Evolutionary conservation across 2,113 vertebrate species (phyloP).

Genomic region (Sinocyclocheilus anophthalmus): DNA sequence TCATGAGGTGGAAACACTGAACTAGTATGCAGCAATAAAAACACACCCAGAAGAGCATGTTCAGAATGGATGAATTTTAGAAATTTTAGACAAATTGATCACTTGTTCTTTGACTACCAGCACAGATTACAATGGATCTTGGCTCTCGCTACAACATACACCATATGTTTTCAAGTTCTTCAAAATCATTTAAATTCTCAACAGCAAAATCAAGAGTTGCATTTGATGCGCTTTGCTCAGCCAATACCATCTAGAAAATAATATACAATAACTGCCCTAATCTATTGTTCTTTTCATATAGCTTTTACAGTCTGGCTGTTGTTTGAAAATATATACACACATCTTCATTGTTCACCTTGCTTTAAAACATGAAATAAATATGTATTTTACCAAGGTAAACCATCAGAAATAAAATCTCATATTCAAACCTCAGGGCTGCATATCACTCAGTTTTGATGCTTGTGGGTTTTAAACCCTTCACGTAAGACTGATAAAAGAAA

Average conservation of each 20-base stretch:
- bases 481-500: conserved; percentile 81
- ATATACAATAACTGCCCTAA: background rate
- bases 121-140: background rate
- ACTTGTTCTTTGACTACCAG: background rate
- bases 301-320: background rate
- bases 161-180: background rate
- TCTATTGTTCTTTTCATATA: too few relatives aligned
- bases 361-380: conserved; percentile 7
- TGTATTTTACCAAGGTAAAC: background rate
- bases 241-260: background rate
- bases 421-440: background rate
- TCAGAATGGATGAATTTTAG: background rate
- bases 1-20: background rate
- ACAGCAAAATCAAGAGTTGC: background rate
- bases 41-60: background rate
- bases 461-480: conserved; percentile 23
- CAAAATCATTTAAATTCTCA: background rate
- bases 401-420: background rate
- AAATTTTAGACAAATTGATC: background rate
- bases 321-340: background rate
- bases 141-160: background rate
- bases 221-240: background rate
- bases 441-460: conserved; percentile 15
- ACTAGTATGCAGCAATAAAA: background rate
- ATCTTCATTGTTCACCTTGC: background rate